Evolutionary conservation across 1,140 invertebrate genomes (phyloP).

Genomic region (Radopholus similis): DNA sequence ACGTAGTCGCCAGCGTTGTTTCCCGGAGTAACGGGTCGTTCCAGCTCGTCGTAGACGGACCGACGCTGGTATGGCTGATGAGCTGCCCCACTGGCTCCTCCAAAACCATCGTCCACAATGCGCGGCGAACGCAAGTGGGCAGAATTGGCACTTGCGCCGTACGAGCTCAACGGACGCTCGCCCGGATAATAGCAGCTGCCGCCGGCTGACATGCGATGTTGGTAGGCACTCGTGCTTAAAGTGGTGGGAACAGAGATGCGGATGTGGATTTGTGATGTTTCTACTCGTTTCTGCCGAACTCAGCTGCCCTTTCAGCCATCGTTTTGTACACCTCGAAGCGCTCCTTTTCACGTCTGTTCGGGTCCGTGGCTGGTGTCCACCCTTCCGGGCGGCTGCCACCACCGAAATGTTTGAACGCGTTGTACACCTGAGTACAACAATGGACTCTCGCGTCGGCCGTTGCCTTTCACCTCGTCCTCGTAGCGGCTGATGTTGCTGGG

Average conservation of each 20-base stretch:
- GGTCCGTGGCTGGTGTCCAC: not conserved
- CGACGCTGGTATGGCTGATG: not conserved
- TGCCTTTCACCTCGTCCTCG: conserved; percentile 30
- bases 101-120: conserved; percentile 3
- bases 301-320: conserved; percentile 52
- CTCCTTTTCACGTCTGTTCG: not conserved
- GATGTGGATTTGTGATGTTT: not conserved
- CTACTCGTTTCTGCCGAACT: conserved; percentile 24
- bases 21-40: not conserved
- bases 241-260: too few species aligned
- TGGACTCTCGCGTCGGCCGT: too few species aligned
- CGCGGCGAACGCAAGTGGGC: not conserved
- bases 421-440: too few species aligned
- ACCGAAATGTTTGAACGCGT: conserved; percentile 28
- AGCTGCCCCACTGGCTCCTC: not conserved
- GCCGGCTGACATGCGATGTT: conserved; percentile 10
- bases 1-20: not conserved
- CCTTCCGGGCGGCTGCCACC: not conserved
- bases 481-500: conserved; percentile 22
- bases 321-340: conserved; percentile 59
- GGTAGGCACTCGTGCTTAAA: conserved; percentile 7
- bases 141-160: not conserved
- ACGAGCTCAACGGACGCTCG: conserved; percentile 31
- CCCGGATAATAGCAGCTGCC: conserved; percentile 26
- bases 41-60: not conserved